Conservation (phyloP, 2,888 invertebrate genomes). For the Ochropleura leucogaster region DNA sequence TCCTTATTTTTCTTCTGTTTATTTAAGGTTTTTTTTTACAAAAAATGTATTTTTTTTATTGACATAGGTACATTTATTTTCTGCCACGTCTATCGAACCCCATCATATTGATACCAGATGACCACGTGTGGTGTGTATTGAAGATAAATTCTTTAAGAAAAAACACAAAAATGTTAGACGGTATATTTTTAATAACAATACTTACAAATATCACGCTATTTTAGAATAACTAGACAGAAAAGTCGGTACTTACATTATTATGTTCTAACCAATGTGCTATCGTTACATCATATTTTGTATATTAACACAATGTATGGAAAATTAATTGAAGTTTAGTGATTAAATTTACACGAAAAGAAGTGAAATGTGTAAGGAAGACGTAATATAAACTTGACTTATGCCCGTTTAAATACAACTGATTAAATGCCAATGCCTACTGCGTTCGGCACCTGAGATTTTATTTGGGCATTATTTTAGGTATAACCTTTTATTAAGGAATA, state of each 20-base stretch:
- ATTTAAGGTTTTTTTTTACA: no score
- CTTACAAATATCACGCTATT: constrained; percentile 53
- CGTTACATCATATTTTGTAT: constrained; percentile 3
- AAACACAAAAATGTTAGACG: constrained; percentile 26
- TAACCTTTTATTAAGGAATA: neutral
- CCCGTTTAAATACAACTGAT: neutral
- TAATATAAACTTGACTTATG: neutral
- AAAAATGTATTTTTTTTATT: no score
- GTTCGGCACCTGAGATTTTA: neutral
- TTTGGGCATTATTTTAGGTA: neutral
- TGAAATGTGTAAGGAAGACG: neutral
- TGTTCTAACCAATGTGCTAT: constrained; percentile 1
- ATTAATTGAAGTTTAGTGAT: neutral
- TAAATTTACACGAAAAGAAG: constrained; percentile 4
- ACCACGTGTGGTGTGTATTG: neutral
- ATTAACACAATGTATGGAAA: constrained; percentile 10
- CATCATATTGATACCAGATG: neutral
- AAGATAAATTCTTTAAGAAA: neutral
- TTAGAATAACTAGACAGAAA: constrained; percentile 37
- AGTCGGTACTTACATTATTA: constrained; percentile 10
- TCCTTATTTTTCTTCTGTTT: no score
- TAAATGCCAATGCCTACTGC: neutral
- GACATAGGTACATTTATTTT: no score
- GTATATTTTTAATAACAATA: constrained; percentile 61
- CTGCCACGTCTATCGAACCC: no score